phyloP scores from a whole-genome alignment of 2,113 vertebrate species.

The Mungos mungo region DNA sequence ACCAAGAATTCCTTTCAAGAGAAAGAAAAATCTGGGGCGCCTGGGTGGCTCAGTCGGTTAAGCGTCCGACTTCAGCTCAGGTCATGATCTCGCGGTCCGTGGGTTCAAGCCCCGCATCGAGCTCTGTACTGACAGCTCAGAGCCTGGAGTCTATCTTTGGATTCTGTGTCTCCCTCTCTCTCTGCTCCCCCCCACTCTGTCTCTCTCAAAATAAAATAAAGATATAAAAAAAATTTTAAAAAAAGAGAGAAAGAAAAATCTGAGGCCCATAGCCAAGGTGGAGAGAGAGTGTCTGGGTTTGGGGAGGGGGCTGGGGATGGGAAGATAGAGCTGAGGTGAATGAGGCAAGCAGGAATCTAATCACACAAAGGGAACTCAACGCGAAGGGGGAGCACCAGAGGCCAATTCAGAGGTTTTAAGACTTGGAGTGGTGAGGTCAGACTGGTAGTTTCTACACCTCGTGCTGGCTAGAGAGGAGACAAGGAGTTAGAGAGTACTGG shows the following conservation, averaged over 20 bases:
- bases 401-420: not conserved
- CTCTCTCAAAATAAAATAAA: no score
- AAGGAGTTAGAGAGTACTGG: not conserved
- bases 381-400: not conserved
- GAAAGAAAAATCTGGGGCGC: not conserved
- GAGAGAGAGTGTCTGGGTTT: not conserved
- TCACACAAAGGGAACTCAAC: not conserved
- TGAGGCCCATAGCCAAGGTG: not conserved
- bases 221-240: no score
- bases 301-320: accelerated
- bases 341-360: not conserved
- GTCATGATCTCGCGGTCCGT: no score
- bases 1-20: not conserved
- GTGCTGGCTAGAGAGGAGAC: not conserved
- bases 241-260: not conserved
- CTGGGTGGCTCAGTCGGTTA: no score
- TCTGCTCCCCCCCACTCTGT: no score
- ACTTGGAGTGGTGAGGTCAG: not conserved
- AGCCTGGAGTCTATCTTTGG: no score
- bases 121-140: no score
- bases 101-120: no score
- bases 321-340: not conserved
- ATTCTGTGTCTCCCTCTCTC: no score
- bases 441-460: not conserved
- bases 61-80: no score